These are phyloP conservation scores for Periophthalmus modestus DNA, from an alignment of 2,113 vertebrate species.

Conservation along the genomic window DNA sequence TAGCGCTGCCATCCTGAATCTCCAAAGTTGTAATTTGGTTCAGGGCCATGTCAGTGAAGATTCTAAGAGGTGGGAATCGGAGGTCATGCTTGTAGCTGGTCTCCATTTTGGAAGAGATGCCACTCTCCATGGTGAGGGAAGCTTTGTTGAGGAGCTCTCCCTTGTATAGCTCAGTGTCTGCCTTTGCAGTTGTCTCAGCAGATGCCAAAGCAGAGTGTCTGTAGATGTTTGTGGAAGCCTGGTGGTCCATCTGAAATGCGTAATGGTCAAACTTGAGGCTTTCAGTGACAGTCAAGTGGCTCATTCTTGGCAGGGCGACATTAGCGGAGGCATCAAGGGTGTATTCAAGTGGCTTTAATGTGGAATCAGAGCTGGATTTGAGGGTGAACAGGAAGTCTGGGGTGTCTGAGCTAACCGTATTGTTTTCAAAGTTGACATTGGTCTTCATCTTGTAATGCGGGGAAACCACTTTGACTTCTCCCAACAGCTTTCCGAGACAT, in stretches of 20 bases:
- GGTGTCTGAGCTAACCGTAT: constrained; percentile 69
- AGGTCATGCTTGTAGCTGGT: constrained; percentile 82
- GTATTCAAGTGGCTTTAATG: constrained; percentile 79
- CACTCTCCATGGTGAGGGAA: constrained; percentile 72
- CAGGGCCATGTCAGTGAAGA: constrained; percentile 78
- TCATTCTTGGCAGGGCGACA: constrained; percentile 74
- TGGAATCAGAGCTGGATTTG: constrained; percentile 78
- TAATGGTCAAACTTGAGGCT: constrained; percentile 78
- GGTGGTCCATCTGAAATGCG: constrained; percentile 79
- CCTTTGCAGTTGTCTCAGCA: constrained; percentile 76
- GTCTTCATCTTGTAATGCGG: constrained; percentile 82
- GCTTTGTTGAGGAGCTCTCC: constrained; percentile 76
- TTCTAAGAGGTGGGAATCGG: constrained; percentile 76
- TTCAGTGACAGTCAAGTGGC: constrained; percentile 79
- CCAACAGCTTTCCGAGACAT: constrained; percentile 85
- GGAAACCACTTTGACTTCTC: constrained; percentile 81
- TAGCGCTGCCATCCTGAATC: constrained; percentile 70
- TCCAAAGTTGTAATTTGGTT: constrained; percentile 75
- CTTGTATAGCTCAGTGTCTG: constrained; percentile 75
- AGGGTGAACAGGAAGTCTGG: constrained; percentile 81
- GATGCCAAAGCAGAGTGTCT: constrained; percentile 71
- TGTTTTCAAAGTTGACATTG: constrained; percentile 81
- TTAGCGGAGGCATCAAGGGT: constrained; percentile 78
- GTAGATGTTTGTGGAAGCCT: constrained; percentile 67
- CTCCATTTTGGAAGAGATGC: constrained; percentile 74